Conservation (phyloP, 1,140 invertebrate genomes). For the Physella acuta region DNA sequence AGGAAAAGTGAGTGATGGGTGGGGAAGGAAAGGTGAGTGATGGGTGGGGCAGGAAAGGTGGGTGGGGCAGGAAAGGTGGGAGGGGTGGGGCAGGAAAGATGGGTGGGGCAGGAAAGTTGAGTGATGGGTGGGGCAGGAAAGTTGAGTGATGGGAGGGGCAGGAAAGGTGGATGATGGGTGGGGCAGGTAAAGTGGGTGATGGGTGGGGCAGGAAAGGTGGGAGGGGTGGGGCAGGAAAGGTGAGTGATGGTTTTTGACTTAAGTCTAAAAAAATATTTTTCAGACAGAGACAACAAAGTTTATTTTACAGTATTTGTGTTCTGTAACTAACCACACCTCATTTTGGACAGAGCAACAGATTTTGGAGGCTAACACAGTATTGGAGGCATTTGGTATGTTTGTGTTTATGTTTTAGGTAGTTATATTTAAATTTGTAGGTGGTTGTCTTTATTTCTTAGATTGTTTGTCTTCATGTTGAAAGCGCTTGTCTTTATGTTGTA, state of each 20-base stretch:
- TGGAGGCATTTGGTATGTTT: conserved; percentile 88
- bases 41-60: no score
- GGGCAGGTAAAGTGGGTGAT: conserved; percentile 94
- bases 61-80: conserved; percentile 88
- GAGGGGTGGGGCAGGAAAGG: conserved; percentile 98
- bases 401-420: not conserved
- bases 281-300: conserved; percentile 92
- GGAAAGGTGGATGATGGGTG: no score
- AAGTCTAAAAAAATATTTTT: no score
- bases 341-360: conserved; percentile 78
- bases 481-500: no score
- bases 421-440: no score
- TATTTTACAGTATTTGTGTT: conserved; percentile 91
- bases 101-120: conserved; percentile 66
- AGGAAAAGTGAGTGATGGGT: no score
- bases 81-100: conserved; percentile 99
- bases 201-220: conserved; percentile 80
- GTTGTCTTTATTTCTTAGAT: no score
- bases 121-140: conserved; percentile 94
- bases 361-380: conserved; percentile 96
- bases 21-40: conserved; percentile 96
- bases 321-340: conserved; percentile 84
- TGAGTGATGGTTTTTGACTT: conserved; percentile 67
- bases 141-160: conserved; percentile 72
- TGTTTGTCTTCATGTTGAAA: no score